phyloP scores from a whole-genome alignment of 2,797 vertebrate species.

The Tokudaia tokunoshimensis region DNA sequence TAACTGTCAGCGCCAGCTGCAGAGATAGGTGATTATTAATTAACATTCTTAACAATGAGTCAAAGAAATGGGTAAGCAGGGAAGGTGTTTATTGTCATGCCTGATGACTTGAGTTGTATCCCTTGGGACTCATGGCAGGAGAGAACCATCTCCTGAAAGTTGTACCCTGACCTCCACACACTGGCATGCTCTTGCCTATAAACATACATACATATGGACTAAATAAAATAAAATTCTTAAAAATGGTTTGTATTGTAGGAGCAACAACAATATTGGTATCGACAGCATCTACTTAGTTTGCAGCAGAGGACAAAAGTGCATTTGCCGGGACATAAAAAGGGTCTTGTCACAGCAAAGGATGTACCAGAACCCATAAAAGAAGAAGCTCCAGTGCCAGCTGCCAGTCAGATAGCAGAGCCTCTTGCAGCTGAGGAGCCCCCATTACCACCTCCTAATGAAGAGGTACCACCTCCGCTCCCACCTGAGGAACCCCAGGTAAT shows the following conservation, averaged over 20 bases:
- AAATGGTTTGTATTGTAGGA: slow-evolving; percentile 89
- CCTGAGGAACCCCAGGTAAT: slow-evolving; percentile 92
- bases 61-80: background rate
- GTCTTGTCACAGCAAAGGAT: slow-evolving; percentile 83
- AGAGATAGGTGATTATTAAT: slow-evolving; percentile 18
- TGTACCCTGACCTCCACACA: background rate
- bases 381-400: slow-evolving; percentile 74
- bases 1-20: slow-evolving; percentile 6
- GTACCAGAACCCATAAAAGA: slow-evolving; percentile 80
- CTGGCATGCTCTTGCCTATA: background rate
- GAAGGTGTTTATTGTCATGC: background rate
- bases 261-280: slow-evolving; percentile 98
- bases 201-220: background rate
- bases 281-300: slow-evolving; percentile 96
- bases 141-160: background rate
- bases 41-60: slow-evolving; percentile 57
- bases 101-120: background rate
- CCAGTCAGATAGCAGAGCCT: slow-evolving; percentile 83
- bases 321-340: slow-evolving; percentile 88
- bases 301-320: slow-evolving; percentile 92
- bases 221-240: slow-evolving; percentile 54
- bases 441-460: slow-evolving; percentile 93
- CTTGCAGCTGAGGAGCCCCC: slow-evolving; percentile 89
- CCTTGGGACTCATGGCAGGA: background rate
- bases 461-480: slow-evolving; percentile 91